Evolutionary conservation across 1,140 invertebrate species (phyloP).

Genomic region (Riptortus pedestris): DNA sequence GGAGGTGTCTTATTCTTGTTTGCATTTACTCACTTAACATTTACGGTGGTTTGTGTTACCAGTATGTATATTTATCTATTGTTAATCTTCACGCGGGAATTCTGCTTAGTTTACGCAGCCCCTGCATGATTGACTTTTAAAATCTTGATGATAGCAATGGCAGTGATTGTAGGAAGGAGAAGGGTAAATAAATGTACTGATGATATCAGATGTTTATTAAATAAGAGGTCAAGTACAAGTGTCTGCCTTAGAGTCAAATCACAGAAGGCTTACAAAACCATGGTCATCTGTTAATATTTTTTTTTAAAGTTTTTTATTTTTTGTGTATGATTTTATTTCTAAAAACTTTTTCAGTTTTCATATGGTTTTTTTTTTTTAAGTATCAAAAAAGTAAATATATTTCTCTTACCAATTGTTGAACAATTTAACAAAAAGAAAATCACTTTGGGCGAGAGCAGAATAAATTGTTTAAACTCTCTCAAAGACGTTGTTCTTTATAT

Average conservation of each 20-base stretch:
- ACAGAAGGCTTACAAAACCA: not conserved
- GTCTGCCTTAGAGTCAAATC: slow-evolving; percentile 7
- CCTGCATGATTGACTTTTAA: too few species aligned
- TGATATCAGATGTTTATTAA: slow-evolving; percentile 12
- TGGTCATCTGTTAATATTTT: not conserved
- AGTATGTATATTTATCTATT: too few species aligned
- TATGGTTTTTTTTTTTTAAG: not conserved
- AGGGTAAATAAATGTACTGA: too few species aligned
- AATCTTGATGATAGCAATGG: too few species aligned
- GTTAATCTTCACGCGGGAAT: too few species aligned
- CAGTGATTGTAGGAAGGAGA: too few species aligned
- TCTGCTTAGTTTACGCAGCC: too few species aligned
- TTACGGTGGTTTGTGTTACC: too few species aligned
- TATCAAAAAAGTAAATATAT: slow-evolving; percentile 7
- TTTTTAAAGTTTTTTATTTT: too few species aligned
- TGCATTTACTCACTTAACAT: too few species aligned
- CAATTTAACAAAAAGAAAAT: not conserved
- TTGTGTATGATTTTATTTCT: not conserved
- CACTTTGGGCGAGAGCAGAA: not conserved
- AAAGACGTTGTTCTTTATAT: not conserved
- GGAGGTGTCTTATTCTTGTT: too few species aligned
- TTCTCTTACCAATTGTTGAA: not conserved
- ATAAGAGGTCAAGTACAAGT: slow-evolving; percentile 10
- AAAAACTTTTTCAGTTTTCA: not conserved
- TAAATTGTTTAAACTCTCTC: not conserved